Conservation (phyloP, 2,797 vertebrate genomes). For the Pseudochaenichthys georgianus region DNA sequence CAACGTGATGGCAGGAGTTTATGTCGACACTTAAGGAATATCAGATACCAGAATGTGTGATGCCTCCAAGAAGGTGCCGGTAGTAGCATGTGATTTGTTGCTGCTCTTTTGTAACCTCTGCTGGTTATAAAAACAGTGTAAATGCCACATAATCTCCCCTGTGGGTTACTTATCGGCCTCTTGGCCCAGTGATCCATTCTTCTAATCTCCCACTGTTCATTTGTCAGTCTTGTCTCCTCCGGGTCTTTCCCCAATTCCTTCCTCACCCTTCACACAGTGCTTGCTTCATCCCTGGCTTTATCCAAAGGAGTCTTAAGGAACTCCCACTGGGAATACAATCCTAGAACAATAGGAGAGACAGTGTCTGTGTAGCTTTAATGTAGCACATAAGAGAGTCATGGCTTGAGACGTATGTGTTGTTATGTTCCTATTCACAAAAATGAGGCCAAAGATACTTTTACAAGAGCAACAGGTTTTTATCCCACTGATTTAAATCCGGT, state of each 20-base stretch:
- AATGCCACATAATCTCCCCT: conserved; percentile 32
- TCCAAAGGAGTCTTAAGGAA: conserved; percentile 10
- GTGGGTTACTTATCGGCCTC: conserved; percentile 49
- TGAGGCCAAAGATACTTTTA: background rate
- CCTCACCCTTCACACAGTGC: conserved; percentile 18
- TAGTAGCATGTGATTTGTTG: conserved; percentile 6
- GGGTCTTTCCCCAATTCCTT: conserved; percentile 12
- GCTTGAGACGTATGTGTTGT: conserved; percentile 12
- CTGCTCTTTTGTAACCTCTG: background rate
- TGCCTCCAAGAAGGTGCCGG: conserved; percentile 34
- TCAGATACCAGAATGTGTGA: conserved; percentile 30
- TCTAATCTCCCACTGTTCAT: conserved; percentile 26
- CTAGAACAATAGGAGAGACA: conserved; percentile 2
- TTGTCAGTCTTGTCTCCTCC: conserved; percentile 42
- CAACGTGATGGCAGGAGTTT: conserved; percentile 26
- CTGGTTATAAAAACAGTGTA: conserved; percentile 31
- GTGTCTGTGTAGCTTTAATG: conserved; percentile 10
- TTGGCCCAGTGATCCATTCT: conserved; percentile 37
- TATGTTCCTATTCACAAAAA: conserved; percentile 8
- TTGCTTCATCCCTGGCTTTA: conserved; percentile 24
- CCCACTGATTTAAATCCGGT: background rate
- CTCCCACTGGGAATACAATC: conserved; percentile 23
- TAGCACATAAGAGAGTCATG: background rate
- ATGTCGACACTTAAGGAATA: conserved; percentile 24
- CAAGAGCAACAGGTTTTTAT: background rate